phyloP scores from a whole-genome alignment of 2,113 vertebrate species.

The Talpa occidentalis region DNA sequence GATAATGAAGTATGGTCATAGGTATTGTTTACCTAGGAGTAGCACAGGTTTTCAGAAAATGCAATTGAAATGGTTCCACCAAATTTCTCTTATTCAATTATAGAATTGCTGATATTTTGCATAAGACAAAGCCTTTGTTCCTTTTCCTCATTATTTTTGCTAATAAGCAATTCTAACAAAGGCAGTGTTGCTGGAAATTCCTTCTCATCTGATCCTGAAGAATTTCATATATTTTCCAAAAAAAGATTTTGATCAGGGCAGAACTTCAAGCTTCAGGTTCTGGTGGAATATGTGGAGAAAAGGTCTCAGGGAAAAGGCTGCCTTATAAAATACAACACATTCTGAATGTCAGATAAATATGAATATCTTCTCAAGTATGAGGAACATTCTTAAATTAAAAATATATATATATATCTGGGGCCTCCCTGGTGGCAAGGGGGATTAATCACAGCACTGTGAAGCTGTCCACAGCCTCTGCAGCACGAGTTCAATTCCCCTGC shows the following conservation, averaged over 20 bases:
- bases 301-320: background rate
- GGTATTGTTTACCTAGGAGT: background rate
- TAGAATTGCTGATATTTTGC: background rate
- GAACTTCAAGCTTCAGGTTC: background rate
- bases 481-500: no score
- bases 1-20: background rate
- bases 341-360: background rate
- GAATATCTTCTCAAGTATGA: background rate
- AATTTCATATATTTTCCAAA: no score
- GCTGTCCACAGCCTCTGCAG: no score
- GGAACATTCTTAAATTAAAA: background rate
- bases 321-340: background rate
- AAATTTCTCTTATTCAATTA: background rate
- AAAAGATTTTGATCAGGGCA: background rate
- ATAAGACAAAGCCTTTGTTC: background rate
- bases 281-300: background rate
- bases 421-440: no score
- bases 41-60: background rate
- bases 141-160: background rate
- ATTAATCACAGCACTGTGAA: no score
- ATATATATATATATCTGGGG: no score
- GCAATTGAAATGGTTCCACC: background rate
- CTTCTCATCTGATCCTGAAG: background rate
- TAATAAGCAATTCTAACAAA: background rate
- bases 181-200: background rate